phyloP scores from a whole-genome alignment of 1,140 invertebrate genomes.

The Euglossa dilemma region DNA sequence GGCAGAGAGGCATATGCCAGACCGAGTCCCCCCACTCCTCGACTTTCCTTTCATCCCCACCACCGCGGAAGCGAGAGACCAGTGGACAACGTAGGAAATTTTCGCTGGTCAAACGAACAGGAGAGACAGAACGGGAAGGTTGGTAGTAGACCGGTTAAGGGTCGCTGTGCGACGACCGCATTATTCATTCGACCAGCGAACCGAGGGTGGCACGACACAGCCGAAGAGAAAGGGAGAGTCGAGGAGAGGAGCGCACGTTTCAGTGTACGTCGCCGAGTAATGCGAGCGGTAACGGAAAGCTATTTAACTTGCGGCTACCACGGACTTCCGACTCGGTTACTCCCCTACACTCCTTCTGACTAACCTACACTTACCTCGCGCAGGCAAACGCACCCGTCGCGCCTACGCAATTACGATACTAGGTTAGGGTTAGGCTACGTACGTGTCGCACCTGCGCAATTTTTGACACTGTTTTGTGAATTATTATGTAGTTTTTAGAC shows the following conservation, averaged over 20 bases:
- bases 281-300: slow-evolving; percentile 45
- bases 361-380: slow-evolving; percentile 3
- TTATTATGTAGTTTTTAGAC: no score
- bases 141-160: slow-evolving; percentile 33
- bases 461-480: no score
- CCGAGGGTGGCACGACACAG: slow-evolving; percentile 30
- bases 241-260: slow-evolving; percentile 35
- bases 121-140: neutral
- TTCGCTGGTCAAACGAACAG: neutral
- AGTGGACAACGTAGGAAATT: slow-evolving; percentile 4
- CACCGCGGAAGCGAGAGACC: neutral
- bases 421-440: no score
- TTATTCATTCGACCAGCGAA: slow-evolving; percentile 63
- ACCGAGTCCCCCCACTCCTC: no score
- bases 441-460: no score
- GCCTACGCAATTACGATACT: slow-evolving; percentile 3
- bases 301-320: slow-evolving; percentile 58
- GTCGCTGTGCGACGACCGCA: slow-evolving; percentile 47
- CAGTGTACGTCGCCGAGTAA: slow-evolving; percentile 32
- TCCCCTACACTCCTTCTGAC: neutral
- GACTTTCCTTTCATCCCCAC: neutral
- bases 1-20: no score
- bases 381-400: neutral
- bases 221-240: slow-evolving; percentile 29
- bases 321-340: slow-evolving; percentile 51